Evolutionary conservation across 1,140 invertebrate species (phyloP).

Genomic region (Euwallacea fornicatus): DNA sequence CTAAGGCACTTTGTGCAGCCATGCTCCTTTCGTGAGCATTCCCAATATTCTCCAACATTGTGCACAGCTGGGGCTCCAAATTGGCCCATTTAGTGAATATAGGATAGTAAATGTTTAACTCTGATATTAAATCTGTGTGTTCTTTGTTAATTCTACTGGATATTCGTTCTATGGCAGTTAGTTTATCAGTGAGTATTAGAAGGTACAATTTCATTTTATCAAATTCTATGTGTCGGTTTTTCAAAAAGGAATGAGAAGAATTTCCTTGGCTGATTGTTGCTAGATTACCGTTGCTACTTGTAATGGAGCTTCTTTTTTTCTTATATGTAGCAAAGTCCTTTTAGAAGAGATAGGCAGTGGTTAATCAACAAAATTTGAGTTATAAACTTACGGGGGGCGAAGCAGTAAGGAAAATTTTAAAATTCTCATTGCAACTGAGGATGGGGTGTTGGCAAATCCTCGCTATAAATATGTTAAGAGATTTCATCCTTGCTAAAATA

Average conservation of each 20-base stretch:
- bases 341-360: background rate
- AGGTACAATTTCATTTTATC: constrained; percentile 67
- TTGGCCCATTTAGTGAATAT: constrained; percentile 60
- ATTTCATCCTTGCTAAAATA: constrained; percentile 67
- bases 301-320: constrained; percentile 60
- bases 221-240: constrained; percentile 66
- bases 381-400: constrained; percentile 62
- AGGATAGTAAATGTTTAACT: constrained; percentile 61
- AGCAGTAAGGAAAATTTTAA: constrained; percentile 69
- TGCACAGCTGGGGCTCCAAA: constrained; percentile 58
- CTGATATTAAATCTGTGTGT: constrained; percentile 60
- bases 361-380: background rate
- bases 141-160: constrained; percentile 70
- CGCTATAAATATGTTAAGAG: constrained; percentile 71
- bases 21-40: constrained; percentile 58
- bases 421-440: constrained; percentile 68
- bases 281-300: constrained; percentile 59
- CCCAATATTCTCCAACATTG: constrained; percentile 55
- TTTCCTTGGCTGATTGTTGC: constrained; percentile 48
- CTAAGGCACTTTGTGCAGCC: constrained; percentile 58
- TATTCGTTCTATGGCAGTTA: constrained; percentile 67
- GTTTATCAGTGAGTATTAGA: constrained; percentile 64
- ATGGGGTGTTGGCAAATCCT: constrained; percentile 64
- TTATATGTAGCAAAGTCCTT: constrained; percentile 69
- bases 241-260: constrained; percentile 45